Base-by-base conservation (phyloP, 2,888 invertebrate species). In the Herminia tarsipennalis region DNA sequence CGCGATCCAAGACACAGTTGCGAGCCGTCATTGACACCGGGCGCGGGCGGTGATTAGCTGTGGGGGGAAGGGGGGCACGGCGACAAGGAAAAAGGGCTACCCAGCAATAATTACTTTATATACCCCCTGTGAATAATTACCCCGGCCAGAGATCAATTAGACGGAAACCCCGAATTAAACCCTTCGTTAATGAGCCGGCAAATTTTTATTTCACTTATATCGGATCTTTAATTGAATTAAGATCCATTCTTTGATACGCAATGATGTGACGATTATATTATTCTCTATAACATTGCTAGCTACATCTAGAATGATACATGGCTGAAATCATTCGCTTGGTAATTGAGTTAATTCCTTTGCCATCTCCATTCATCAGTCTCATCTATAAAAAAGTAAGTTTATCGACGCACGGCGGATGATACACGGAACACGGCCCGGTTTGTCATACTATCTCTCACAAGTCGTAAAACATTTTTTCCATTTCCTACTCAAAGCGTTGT, bases 51-150 rank as follows among this genome's bases (percentile, higher is more conserved):
- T 86, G 88, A 88, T 88, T 88, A 88, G 83, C 78, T 70, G 62
- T 55, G 59, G 56, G 63, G 64, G 53, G 57, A 65, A 59, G 72
- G 74, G 78, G 67, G 66, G 66, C 45, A 56, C 55, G 70, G 77
- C 78, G 86, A 87, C 88, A 88, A 88, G 86, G 90, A 88, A 88
- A 89, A 89, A 88, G 89, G 88, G 88, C 86, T 88, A 82, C 86
- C 84, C 83, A 64, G 81, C 74, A 86, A 89, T 89, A 90, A 89
- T 89, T 88, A 88, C 87, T 86, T 86, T 86, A 86, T 86, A 82
- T 86, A 86, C 84, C 87, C 85, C 84, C 85, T 85, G 88, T 88
- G 89, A 89, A 90, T 89, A 90, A 89, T 90, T 90, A 89, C 87
- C 83, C 78, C 64, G 73, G 80, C 78, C 82, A 78, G 81, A 86